Conservation (phyloP, 2,888 invertebrate genomes). For the Cheilosia vulpina region DNA sequence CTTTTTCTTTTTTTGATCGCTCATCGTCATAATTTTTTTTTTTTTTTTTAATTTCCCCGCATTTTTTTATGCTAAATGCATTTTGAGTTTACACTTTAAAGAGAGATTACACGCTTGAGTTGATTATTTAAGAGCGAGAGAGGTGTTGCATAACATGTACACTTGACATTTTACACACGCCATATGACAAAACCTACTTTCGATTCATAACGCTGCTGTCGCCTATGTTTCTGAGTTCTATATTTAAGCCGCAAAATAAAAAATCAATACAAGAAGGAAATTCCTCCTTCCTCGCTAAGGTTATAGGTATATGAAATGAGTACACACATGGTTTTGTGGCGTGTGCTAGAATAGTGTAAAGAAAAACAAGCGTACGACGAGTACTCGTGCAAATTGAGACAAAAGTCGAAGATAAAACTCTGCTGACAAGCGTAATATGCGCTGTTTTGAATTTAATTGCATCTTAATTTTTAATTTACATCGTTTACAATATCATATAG, state of each 20-base stretch:
- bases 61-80: too few relatives aligned
- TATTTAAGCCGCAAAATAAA: constrained; percentile 60
- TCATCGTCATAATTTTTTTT: constrained; percentile 21
- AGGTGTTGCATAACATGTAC: constrained; percentile 67
- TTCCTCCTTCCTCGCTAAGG: constrained; percentile 45
- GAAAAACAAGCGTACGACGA: constrained; percentile 7
- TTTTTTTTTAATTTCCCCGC: constrained; percentile 14
- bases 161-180: constrained; percentile 70
- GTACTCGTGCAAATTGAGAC: background rate
- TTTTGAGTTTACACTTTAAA: constrained; percentile 10
- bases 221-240: constrained; percentile 46
- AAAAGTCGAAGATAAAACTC: constrained; percentile 15
- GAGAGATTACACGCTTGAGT: background rate
- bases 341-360: constrained; percentile 15
- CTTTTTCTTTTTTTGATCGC: background rate
- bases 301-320: constrained; percentile 46
- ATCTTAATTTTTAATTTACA: constrained; percentile 48
- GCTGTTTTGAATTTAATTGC: constrained; percentile 39
- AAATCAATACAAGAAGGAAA: constrained; percentile 65
- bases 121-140: background rate
- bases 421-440: constrained; percentile 17
- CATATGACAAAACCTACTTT: constrained; percentile 50
- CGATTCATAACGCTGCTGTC: constrained; percentile 36
- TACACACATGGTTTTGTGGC: constrained; percentile 40
- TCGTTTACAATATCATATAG: constrained; percentile 36